Conservation (phyloP, 1,140 invertebrate species). For the Battus philenor region DNA sequence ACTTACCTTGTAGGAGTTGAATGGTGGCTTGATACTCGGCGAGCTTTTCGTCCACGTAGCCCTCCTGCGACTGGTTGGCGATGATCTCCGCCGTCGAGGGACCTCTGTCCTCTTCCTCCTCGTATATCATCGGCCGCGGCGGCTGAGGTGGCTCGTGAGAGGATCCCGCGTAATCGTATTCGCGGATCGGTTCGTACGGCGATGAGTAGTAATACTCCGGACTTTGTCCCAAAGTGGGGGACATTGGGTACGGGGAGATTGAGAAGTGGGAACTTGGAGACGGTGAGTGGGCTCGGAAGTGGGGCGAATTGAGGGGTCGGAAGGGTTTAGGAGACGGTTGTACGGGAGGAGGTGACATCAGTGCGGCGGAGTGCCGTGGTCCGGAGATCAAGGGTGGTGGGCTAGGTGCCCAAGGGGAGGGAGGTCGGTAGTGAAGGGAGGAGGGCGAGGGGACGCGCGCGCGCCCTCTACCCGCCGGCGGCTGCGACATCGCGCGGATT, state of each 20-base stretch:
- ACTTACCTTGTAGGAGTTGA: constrained; percentile 90
- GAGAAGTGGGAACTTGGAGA: constrained; percentile 70
- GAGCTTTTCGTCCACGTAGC: constrained; percentile 93
- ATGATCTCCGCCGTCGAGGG: constrained; percentile 93
- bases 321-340: constrained; percentile 66
- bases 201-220: constrained; percentile 81
- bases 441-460: constrained; percentile 70
- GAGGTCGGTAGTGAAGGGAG: constrained; percentile 77
- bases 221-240: constrained; percentile 77
- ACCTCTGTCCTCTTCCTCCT: constrained; percentile 82
- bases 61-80: constrained; percentile 92
- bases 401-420: constrained; percentile 79
- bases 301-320: constrained; percentile 76
- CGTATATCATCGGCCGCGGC: constrained; percentile 75
- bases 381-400: constrained; percentile 80
- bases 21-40: constrained; percentile 95
- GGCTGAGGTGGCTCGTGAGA: constrained; percentile 82
- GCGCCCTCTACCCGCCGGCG: constrained; percentile 71
- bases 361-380: constrained; percentile 68
- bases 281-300: constrained; percentile 61
- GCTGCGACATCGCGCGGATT: constrained; percentile 77
- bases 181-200: constrained; percentile 76
- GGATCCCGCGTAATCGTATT: constrained; percentile 80
- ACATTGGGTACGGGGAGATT: constrained; percentile 69
- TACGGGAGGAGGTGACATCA: constrained; percentile 68